Conservation (phyloP, 2,888 invertebrate species). For the Seira sanloemensis region DNA sequence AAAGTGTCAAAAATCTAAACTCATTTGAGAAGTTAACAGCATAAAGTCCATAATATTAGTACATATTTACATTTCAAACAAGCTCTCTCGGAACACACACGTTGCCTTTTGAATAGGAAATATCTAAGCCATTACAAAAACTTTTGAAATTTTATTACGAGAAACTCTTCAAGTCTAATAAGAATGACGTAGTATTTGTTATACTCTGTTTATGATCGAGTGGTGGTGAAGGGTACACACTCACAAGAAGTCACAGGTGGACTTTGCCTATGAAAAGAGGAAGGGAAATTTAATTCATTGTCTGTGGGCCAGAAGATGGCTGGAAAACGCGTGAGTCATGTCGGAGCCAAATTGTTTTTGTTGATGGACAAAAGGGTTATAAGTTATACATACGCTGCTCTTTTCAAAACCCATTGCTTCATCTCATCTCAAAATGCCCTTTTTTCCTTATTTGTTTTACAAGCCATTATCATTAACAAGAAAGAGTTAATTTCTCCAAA, state of each 20-base stretch:
- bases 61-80: not conserved
- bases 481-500: too few relatives aligned
- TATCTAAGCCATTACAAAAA: too few relatives aligned
- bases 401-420: too few relatives aligned
- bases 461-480: too few relatives aligned
- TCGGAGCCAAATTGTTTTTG: conserved; percentile 23
- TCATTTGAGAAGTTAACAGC: conserved; percentile 27
- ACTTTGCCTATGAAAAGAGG: conserved; percentile 28
- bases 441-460: too few relatives aligned
- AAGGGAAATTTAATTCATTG: too few relatives aligned
- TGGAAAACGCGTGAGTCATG: conserved; percentile 26
- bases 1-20: conserved; percentile 52
- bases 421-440: too few relatives aligned
- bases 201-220: not conserved
- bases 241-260: conserved; percentile 31
- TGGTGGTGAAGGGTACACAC: conserved; percentile 25
- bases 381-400: too few relatives aligned
- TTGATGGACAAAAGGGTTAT: conserved; percentile 11
- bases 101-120: conserved; percentile 20
- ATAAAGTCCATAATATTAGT: not conserved
- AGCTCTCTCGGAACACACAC: conserved; percentile 49
- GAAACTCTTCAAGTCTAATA: conserved; percentile 31
- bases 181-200: not conserved
- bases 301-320: too few relatives aligned
- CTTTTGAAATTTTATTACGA: conserved; percentile 10